Base-by-base conservation (phyloP, 2,797 vertebrate genomes). In the Oceanodroma leucorhoa region DNA sequence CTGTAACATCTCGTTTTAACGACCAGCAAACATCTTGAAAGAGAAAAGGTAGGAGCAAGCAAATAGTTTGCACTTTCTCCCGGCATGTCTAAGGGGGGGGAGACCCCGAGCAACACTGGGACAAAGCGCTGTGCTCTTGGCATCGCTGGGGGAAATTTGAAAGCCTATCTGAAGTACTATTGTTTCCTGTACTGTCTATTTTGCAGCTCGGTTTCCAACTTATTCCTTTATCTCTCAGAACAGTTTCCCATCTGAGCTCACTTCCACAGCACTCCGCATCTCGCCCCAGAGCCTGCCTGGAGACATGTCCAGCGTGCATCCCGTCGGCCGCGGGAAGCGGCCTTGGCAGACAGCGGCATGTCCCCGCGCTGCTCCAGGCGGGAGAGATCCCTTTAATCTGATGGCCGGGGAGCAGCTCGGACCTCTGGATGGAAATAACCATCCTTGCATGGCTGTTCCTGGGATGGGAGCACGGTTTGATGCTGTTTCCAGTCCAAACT, bases 141-240 rank as follows among this genome's bases (percentile, higher is more conserved):
- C 95, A 79, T 36, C 3, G 30, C 80, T 73, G 70, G 53, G 94
- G 96, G 94, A 97, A 95, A 90, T 67, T 82, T 40, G 77, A 89
- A 78, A 78, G 91, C 78, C 94, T 97, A 97, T 97, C 97, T 96
- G 90, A 87, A 95, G 71, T 5, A 1, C 86, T 96, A 93, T 96
- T 97, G 95, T 96, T 97, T 97, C 97, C 97, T 97, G 96, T 83
- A 26, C 90, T 66, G 90, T 87, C 95, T 96, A 20, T 96, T 96
- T 92, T 94, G 78, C 86, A 84, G 95, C 94, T 94, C 2, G 0
- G 73, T 94, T 96, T 96, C 93, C 79, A 94, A 83, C 82, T 94
- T 72, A 82, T 45, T 61, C 72, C 90, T 95, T 97, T 97, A 96
- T 97, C 95, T 97, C 91, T 83, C 14, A 29, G 88, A 94, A 89